Percentiles rank a stretch among this genome's conserved stretches.
Evolutionary conservation across 2,113 vertebrate species (phyloP).

Genomic region (Stictonetta naevosa): DNA sequence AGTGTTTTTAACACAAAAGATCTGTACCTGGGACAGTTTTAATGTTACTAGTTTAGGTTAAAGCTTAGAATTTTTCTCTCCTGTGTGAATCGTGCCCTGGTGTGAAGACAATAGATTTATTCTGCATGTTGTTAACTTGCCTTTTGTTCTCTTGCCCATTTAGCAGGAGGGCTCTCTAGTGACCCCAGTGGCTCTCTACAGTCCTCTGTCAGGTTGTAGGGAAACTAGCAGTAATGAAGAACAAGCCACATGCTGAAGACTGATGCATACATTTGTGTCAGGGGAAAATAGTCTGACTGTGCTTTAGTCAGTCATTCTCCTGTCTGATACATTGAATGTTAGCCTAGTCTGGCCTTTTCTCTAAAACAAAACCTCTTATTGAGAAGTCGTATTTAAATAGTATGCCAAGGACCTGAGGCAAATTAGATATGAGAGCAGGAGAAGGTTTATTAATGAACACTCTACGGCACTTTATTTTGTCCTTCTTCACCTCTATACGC

Average conservation of each 20-base stretch:
- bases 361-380: neutral
- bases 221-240: neutral
- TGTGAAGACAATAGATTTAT: constrained; percentile 57
- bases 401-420: neutral
- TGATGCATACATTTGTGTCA: neutral
- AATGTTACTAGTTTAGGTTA: neutral
- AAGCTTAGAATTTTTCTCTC: constrained; percentile 26
- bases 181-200: constrained; percentile 60
- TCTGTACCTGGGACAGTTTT: constrained; percentile 25
- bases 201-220: constrained; percentile 23
- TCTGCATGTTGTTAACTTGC: constrained; percentile 34
- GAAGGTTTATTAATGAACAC: neutral
- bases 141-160: constrained; percentile 67
- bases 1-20: neutral
- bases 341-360: neutral
- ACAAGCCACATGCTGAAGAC: neutral
- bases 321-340: neutral
- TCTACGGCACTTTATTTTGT: neutral
- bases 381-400: neutral
- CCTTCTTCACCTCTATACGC: neutral
- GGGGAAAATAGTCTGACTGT: neutral
- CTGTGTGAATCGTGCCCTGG: constrained; percentile 33
- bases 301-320: neutral
- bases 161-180: constrained; percentile 54
- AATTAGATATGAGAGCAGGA: neutral